Evolutionary conservation across 2,113 vertebrate genomes (phyloP).

Genomic region (Argyrosomus japonicus): DNA sequence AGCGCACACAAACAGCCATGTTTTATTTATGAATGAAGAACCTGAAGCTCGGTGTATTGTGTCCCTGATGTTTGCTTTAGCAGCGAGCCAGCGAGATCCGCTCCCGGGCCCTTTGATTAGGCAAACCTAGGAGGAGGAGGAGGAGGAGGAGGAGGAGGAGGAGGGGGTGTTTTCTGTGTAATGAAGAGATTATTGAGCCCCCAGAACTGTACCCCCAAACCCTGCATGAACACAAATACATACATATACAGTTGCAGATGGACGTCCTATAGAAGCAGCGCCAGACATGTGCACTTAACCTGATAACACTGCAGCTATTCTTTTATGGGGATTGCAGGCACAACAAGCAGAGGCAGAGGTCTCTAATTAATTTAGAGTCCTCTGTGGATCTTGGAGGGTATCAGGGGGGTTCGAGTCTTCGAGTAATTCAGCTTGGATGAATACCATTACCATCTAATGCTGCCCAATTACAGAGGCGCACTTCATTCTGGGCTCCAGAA

Average conservation of each 20-base stretch:
- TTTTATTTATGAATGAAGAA: conserved; percentile 86
- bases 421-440: conserved; percentile 64
- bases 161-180: conserved; percentile 80
- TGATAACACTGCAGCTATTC: conserved; percentile 77
- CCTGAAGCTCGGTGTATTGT: conserved; percentile 71
- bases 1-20: conserved; percentile 56
- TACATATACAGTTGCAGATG: conserved; percentile 49
- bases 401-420: conserved; percentile 75
- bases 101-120: conserved; percentile 87
- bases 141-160: too few species aligned
- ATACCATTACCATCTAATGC: conserved; percentile 73
- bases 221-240: conserved; percentile 69
- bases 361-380: conserved; percentile 93
- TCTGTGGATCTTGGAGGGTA: conserved; percentile 83
- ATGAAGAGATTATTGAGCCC: conserved; percentile 89
- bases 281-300: conserved; percentile 59
- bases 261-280: conserved; percentile 6
- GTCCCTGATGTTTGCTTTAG: conserved; percentile 83
- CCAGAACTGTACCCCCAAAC: conserved; percentile 74
- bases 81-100: conserved; percentile 78
- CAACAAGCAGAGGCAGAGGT: conserved; percentile 82
- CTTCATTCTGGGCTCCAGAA: conserved; percentile 31
- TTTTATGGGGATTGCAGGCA: conserved; percentile 83
- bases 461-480: conserved; percentile 56
- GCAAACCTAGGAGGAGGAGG: conserved; percentile 29